phyloP scores from a whole-genome alignment of 1,140 invertebrate species.

The Samia ricini region DNA sequence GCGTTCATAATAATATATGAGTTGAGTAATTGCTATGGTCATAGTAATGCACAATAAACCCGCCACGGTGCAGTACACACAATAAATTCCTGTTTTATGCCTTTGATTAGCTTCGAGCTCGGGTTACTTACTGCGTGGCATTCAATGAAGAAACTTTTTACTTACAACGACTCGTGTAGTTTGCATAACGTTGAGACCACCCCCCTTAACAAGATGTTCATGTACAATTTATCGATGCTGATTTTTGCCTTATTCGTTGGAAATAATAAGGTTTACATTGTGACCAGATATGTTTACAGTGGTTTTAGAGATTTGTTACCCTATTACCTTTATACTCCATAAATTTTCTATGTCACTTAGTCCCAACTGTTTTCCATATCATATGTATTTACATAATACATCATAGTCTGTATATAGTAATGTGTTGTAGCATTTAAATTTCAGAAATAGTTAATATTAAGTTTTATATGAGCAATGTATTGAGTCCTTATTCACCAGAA shows the following conservation, averaged over 20 bases:
- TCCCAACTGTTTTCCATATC: not conserved
- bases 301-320: not conserved
- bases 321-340: not conserved
- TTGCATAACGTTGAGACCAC: not conserved
- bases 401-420: too few species aligned
- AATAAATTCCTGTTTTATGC: slow-evolving; percentile 70
- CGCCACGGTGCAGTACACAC: slow-evolving; percentile 64
- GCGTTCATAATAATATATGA: slow-evolving; percentile 43
- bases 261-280: slow-evolving; percentile 1
- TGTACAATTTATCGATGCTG: not conserved
- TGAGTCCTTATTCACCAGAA: too few species aligned
- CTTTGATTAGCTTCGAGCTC: slow-evolving; percentile 67
- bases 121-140: slow-evolving; percentile 47
- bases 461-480: too few species aligned
- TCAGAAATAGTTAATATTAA: too few species aligned
- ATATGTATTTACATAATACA: not conserved
- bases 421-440: too few species aligned
- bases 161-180: not conserved
- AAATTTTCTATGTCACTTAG: not conserved
- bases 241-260: not conserved
- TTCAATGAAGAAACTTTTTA: not conserved
- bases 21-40: slow-evolving; percentile 65
- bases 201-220: not conserved
- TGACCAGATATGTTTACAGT: not conserved
- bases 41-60: slow-evolving; percentile 62